These are phyloP conservation scores for Taenioides sp. DNA, from an alignment of 2,797 vertebrate species.

Conservation along the genomic window DNA sequence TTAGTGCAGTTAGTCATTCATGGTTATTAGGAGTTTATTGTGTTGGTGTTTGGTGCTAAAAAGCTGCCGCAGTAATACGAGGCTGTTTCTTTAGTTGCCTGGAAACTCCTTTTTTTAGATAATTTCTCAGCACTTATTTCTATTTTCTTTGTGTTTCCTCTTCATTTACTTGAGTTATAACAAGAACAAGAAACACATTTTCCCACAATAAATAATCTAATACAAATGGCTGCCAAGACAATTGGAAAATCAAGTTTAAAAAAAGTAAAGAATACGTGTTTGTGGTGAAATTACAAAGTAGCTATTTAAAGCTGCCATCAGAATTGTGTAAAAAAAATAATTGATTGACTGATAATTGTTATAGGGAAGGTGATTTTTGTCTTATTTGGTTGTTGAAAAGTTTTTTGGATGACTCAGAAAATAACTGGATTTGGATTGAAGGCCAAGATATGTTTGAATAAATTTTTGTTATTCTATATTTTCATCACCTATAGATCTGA, in stretches of 20 bases:
- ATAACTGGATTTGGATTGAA: too few species aligned
- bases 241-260: neutral
- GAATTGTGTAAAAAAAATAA: neutral
- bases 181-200: neutral
- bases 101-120: slow-evolving; percentile 13
- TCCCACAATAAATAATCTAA: neutral
- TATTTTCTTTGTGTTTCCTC: neutral
- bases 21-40: slow-evolving; percentile 34
- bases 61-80: slow-evolving; percentile 20
- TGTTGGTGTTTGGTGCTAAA: slow-evolving; percentile 24
- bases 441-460: too few species aligned
- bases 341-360: too few species aligned
- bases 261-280: neutral
- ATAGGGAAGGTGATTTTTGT: too few species aligned
- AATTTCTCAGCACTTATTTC: slow-evolving; percentile 12
- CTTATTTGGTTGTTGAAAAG: too few species aligned
- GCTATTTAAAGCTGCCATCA: neutral
- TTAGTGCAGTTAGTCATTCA: slow-evolving; percentile 33
- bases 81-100: slow-evolving; percentile 23
- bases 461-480: too few species aligned
- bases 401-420: too few species aligned
- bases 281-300: neutral
- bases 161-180: slow-evolving; percentile 3
- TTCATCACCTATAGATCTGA: too few species aligned
- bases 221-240: neutral